A percentile compares a stretch with the other conserved stretches of the same genome.
Evolutionary conservation across 2,113 vertebrate genomes (phyloP).

Genomic region (Centropristis striata): DNA sequence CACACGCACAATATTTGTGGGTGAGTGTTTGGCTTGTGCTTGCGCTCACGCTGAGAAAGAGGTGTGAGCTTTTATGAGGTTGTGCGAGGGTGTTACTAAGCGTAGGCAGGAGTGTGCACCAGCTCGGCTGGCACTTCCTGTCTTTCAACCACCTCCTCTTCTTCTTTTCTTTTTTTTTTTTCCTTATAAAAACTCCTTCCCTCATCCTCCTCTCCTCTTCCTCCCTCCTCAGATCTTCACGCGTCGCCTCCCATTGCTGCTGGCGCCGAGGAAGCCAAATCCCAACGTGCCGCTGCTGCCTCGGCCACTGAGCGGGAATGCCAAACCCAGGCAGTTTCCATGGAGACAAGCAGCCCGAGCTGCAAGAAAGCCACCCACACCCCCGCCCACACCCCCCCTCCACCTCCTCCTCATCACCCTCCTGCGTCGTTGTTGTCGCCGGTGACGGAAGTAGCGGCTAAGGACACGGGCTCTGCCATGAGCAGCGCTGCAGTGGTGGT

Average conservation of each 20-base stretch:
- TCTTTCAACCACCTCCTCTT: slow-evolving; percentile 56
- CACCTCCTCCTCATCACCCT: slow-evolving; percentile 45
- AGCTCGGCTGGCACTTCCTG: slow-evolving; percentile 57
- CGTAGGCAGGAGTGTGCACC: slow-evolving; percentile 50
- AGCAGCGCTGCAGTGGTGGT: slow-evolving; percentile 33
- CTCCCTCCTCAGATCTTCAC: slow-evolving; percentile 84
- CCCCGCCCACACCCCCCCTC: slow-evolving; percentile 72
- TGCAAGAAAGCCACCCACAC: slow-evolving; percentile 82
- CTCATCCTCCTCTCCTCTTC: slow-evolving; percentile 42
- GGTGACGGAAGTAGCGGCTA: slow-evolving; percentile 59
- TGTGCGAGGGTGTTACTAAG: slow-evolving; percentile 69
- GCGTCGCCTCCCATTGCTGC: slow-evolving; percentile 71
- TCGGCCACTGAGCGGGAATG: slow-evolving; percentile 70
- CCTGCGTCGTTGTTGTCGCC: slow-evolving; percentile 53
- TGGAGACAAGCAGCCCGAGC: slow-evolving; percentile 79
- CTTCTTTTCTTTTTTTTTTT: background rate
- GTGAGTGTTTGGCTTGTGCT: slow-evolving; percentile 38
- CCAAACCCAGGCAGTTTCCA: slow-evolving; percentile 80
- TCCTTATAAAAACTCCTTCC: slow-evolving; percentile 1
- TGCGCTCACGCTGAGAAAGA: slow-evolving; percentile 40
- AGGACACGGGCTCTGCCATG: slow-evolving; percentile 77
- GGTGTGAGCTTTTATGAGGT: slow-evolving; percentile 63
- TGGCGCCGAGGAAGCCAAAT: slow-evolving; percentile 85
- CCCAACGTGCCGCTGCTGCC: slow-evolving; percentile 75
- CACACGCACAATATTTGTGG: slow-evolving; percentile 41